phyloP scores from a whole-genome alignment of 2,113 vertebrate species.

The Amazona guildingii region DNA sequence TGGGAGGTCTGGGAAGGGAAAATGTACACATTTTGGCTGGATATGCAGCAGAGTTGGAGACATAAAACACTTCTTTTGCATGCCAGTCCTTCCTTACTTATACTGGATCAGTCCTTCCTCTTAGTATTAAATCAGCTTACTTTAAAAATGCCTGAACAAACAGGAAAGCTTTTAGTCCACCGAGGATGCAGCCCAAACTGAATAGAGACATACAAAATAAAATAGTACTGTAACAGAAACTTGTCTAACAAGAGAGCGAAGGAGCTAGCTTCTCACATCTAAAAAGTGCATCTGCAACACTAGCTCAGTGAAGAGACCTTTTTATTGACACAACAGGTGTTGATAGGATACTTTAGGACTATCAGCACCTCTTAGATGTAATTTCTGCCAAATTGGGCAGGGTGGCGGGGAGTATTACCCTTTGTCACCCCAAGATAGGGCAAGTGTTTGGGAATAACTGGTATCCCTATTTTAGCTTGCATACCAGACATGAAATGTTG shows the following conservation, averaged over 20 bases:
- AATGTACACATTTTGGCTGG: not conserved
- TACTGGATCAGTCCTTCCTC: not conserved
- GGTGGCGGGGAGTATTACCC: not conserved
- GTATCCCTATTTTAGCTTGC: not conserved
- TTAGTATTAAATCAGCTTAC: not conserved
- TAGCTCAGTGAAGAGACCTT: not conserved
- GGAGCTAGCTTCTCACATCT: not conserved
- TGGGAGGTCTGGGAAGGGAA: not conserved
- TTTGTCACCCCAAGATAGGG: not conserved
- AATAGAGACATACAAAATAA: not conserved
- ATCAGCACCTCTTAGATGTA: not conserved
- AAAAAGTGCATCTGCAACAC: not conserved
- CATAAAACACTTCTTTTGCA: not conserved
- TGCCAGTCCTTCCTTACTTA: not conserved
- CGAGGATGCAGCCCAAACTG: not conserved
- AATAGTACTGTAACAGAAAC: not conserved
- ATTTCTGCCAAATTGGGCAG: not conserved
- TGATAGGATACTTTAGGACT: not conserved
- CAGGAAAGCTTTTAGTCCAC: not conserved
- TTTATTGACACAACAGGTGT: not conserved
- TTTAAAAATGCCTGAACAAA: not conserved
- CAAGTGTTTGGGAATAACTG: not conserved
- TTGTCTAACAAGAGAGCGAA: not conserved
- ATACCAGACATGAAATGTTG: conserved; percentile 10
- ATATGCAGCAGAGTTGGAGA: not conserved